A percentile compares a stretch with the other conserved stretches of the same genome.
Conservation (phyloP, 2,113 vertebrate genomes). For the Hylia prasina region DNA sequence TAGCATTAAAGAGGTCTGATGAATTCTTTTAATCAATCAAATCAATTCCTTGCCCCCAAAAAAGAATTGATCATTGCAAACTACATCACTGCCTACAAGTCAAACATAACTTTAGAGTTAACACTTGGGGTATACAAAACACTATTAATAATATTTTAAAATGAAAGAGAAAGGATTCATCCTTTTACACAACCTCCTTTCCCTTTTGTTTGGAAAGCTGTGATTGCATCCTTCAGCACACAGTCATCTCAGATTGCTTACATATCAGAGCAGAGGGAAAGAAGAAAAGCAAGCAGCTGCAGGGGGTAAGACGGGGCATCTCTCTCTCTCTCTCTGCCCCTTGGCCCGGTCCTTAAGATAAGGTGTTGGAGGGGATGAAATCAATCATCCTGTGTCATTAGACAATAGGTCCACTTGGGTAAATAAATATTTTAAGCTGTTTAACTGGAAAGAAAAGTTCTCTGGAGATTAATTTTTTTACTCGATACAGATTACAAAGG, state of each 20-base stretch:
- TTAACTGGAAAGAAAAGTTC: not conserved
- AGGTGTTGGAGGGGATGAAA: not conserved
- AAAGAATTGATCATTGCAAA: not conserved
- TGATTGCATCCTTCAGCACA: not conserved
- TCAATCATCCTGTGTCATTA: not conserved
- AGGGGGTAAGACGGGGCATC: not conserved
- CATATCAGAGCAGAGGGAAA: not conserved
- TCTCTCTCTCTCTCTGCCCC: too few species aligned
- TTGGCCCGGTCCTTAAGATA: not conserved
- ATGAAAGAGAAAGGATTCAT: not conserved
- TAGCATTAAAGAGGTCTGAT: not conserved
- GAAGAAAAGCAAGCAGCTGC: not conserved
- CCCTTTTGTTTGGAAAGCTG: not conserved
- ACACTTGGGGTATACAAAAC: not conserved
- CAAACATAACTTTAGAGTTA: not conserved
- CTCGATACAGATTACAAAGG: not conserved
- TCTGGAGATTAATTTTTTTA: not conserved
- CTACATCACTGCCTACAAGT: not conserved
- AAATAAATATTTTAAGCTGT: not conserved
- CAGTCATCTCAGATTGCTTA: not conserved
- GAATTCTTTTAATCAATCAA: not conserved
- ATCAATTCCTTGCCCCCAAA: not conserved
- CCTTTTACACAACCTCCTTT: not conserved
- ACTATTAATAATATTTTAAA: not conserved
- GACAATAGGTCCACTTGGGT: not conserved